Conservation (phyloP, 2,113 vertebrate species). For the Sylvietta virens region DNA sequence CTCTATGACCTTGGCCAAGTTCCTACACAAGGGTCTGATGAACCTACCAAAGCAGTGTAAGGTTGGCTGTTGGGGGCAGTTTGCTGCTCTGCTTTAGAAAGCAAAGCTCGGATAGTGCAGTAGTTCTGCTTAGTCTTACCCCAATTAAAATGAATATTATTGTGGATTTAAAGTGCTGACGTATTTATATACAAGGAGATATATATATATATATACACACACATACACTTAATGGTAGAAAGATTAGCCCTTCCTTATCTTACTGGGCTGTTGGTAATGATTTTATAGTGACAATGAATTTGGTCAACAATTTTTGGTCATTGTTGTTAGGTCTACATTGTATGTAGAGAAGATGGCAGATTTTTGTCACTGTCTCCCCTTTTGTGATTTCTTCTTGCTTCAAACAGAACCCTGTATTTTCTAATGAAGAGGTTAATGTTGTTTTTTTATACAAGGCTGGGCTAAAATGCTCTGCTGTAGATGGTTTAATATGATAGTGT, state of each 20-base stretch:
- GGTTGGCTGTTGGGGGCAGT: neutral
- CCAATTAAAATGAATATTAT: neutral
- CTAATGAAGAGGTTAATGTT: neutral
- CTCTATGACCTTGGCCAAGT: neutral
- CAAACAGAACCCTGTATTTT: neutral
- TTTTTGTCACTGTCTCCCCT: neutral
- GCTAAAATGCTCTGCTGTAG: neutral
- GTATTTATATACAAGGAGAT: neutral
- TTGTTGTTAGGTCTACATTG: neutral
- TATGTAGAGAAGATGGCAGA: neutral
- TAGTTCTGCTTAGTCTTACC: neutral
- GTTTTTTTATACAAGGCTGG: neutral
- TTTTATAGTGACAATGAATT: neutral
- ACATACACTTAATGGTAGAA: neutral
- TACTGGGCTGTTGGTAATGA: neutral
- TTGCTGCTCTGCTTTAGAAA: neutral
- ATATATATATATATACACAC: fast-evolving
- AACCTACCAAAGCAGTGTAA: neutral
- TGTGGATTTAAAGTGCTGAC: neutral
- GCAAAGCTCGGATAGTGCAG: neutral
- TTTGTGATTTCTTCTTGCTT: neutral
- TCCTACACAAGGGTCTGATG: neutral
- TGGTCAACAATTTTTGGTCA: too few relatives aligned
- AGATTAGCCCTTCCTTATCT: neutral
- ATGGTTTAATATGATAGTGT: neutral